Evolutionary conservation across 2,888 invertebrate genomes (phyloP).

Genomic region (Pristionchus maxplancki): DNA sequence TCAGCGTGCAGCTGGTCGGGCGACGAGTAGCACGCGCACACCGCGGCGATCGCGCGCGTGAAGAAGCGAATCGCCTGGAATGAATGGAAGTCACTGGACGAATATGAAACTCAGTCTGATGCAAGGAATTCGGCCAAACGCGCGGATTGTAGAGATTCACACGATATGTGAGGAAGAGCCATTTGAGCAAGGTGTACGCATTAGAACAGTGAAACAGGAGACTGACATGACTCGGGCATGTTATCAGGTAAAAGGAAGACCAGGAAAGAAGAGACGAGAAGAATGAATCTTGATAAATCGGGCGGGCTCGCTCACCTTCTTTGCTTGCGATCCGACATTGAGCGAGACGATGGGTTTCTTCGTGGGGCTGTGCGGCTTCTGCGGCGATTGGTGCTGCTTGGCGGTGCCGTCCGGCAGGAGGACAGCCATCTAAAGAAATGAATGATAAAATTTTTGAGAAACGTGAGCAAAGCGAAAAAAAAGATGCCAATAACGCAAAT

Average conservation of each 20-base stretch:
- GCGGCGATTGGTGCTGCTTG: conserved; percentile 20
- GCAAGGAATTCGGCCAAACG: no score
- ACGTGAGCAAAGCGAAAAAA: neutral
- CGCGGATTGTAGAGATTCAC: no score
- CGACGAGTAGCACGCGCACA: conserved; percentile 45
- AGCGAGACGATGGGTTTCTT: conserved; percentile 42
- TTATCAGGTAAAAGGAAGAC: no score
- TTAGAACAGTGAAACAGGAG: neutral
- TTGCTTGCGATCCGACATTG: conserved; percentile 32
- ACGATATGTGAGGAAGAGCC: no score
- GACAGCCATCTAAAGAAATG: neutral
- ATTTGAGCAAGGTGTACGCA: neutral
- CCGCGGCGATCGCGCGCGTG: conserved; percentile 28
- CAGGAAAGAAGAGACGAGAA: no score
- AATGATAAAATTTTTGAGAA: neutral
- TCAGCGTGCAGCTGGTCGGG: conserved; percentile 1
- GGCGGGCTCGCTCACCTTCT: conserved; percentile 24
- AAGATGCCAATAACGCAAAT: neutral
- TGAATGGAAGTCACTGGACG: neutral
- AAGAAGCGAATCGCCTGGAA: conserved; percentile 50
- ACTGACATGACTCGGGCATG: no score
- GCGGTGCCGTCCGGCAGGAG: conserved; percentile 11
- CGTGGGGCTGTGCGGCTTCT: conserved; percentile 39
- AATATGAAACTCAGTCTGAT: neutral
- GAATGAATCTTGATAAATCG: no score